Conservation (phyloP, 2,797 vertebrate species). For the Tympanoctomys barrerae region DNA sequence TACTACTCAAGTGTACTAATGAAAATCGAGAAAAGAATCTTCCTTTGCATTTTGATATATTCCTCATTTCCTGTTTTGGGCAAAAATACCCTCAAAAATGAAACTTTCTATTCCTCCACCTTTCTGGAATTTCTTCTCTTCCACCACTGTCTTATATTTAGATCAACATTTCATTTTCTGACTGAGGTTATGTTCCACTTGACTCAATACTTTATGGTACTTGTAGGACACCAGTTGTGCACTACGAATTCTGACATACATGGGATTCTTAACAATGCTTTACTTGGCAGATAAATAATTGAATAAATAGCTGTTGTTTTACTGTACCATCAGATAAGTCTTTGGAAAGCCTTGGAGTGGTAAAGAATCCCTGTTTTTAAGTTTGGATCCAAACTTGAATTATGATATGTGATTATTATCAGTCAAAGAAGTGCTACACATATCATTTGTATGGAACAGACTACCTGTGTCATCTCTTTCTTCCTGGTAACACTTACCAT, state of each 20-base stretch:
- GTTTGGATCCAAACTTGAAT: background rate
- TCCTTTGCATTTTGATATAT: background rate
- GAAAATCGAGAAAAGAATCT: background rate
- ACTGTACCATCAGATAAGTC: background rate
- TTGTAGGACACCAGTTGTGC: background rate
- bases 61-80: background rate
- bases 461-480: background rate
- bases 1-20: background rate
- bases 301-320: background rate
- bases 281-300: conserved; percentile 2
- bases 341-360: background rate
- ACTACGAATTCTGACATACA: background rate
- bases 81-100: background rate
- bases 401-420: background rate
- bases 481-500: background rate
- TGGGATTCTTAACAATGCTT: conserved; percentile 30
- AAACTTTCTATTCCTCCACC: background rate
- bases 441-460: background rate
- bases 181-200: background rate
- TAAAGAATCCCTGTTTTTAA: background rate
- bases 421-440: background rate
- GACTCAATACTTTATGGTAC: background rate
- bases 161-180: conserved; percentile 16
- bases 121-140: background rate
- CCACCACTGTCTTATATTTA: background rate